Conservation (phyloP, 2,113 vertebrate genomes). For the Taxidea taxus region DNA sequence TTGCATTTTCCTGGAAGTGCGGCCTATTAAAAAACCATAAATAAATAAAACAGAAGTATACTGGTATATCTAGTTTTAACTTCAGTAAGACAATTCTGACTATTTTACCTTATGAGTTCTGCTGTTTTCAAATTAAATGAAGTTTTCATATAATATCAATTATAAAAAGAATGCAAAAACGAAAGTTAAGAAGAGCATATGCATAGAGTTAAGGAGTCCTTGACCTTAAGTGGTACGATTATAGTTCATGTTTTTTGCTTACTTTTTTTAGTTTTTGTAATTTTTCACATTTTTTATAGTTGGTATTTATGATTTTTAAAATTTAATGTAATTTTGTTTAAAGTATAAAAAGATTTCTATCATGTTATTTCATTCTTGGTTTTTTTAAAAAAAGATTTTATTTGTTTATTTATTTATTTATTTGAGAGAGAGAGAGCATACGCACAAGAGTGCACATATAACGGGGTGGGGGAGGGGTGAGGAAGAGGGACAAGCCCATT, state of each 20-base stretch:
- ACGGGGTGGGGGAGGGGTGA: background rate
- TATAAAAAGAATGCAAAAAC: background rate
- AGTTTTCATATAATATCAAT: background rate
- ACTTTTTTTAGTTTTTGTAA: background rate
- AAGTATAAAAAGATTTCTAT: background rate
- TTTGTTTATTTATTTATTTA: background rate
- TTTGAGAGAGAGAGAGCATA: background rate
- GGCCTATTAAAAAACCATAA: background rate
- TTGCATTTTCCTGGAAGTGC: background rate
- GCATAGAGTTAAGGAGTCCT: background rate
- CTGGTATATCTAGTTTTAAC: background rate
- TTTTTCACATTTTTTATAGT: background rate
- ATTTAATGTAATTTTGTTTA: background rate
- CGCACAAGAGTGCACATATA: background rate
- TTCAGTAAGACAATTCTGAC: background rate
- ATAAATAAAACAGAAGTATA: background rate
- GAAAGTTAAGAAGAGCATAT: background rate
- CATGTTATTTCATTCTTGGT: background rate
- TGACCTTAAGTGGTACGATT: background rate
- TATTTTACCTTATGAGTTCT: slow-evolving; percentile 2
- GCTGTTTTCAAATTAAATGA: slow-evolving; percentile 47
- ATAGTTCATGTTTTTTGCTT: background rate
- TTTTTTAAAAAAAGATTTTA: background rate
- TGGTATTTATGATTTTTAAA: slow-evolving; percentile 8
- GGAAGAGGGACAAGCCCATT: background rate